Evolutionary conservation across 2,888 invertebrate genomes (phyloP).

Genomic region (Orthosia cruda): DNA sequence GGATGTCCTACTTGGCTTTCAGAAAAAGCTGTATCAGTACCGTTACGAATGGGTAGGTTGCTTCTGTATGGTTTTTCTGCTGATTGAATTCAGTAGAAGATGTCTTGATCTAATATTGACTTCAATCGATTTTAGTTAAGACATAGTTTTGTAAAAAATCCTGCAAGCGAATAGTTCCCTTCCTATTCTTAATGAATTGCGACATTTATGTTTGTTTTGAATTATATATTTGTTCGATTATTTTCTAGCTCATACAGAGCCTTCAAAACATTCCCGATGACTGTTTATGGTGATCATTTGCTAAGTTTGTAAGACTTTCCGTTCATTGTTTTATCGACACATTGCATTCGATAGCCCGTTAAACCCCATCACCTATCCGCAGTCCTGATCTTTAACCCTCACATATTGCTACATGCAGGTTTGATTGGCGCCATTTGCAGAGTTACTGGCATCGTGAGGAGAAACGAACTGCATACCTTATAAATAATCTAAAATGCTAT

Average conservation of each 20-base stretch:
- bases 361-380: conserved; percentile 26
- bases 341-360: conserved; percentile 24
- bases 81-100: no score
- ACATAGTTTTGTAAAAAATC: no score
- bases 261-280: not conserved
- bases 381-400: conserved; percentile 59
- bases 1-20: not conserved
- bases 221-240: no score
- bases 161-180: no score
- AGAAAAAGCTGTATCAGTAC: not conserved
- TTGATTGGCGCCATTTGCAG: conserved; percentile 53
- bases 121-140: not conserved
- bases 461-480: conserved; percentile 15
- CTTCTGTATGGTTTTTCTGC: no score
- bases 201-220: no score
- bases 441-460: conserved; percentile 18
- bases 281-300: not conserved
- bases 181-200: no score
- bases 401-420: conserved; percentile 56
- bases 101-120: not conserved
- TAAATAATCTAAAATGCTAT: conserved; percentile 26
- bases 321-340: conserved; percentile 17
- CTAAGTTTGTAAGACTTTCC: not conserved
- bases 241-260: not conserved
- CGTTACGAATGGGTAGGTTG: no score